Evolutionary conservation across 1,140 invertebrate genomes (phyloP).

Genomic region (Drosophila bocki): DNA sequence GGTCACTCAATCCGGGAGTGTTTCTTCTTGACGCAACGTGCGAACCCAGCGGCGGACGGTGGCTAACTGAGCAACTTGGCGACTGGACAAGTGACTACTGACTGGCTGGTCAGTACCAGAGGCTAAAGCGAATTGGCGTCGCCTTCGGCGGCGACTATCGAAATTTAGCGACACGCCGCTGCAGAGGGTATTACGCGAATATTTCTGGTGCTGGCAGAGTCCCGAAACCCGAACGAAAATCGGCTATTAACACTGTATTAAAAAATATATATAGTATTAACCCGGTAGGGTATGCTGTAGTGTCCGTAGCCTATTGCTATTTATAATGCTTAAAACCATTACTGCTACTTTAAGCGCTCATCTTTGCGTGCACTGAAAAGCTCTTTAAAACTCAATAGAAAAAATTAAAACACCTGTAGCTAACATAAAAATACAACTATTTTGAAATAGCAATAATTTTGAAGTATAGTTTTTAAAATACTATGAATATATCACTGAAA

Average conservation of each 20-base stretch:
- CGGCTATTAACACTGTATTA: background rate
- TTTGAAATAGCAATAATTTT: background rate
- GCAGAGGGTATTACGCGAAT: constrained; percentile 26
- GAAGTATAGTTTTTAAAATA: background rate
- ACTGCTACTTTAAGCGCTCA: background rate
- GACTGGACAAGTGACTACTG: constrained; percentile 12
- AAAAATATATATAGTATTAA: background rate
- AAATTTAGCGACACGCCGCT: constrained; percentile 18
- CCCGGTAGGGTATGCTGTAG: background rate
- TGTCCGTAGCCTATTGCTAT: background rate
- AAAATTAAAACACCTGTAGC: background rate
- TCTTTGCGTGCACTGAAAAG: background rate
- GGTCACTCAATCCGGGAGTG: constrained; percentile 12
- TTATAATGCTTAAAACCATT: background rate
- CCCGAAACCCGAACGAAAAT: background rate
- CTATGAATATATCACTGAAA: background rate
- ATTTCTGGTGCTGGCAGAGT: constrained; percentile 3
- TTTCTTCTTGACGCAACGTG: constrained; percentile 51
- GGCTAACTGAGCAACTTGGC: constrained; percentile 61
- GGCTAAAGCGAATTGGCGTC: constrained; percentile 13
- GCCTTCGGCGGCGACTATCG: constrained; percentile 28
- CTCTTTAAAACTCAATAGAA: background rate
- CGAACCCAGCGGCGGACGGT: constrained; percentile 67
- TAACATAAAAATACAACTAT: background rate
- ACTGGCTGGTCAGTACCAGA: constrained; percentile 30